Percentiles rank a stretch among this genome's conserved stretches.
Conservation (phyloP, 2,888 invertebrate species). For the Sicus ferrugineus region DNA sequence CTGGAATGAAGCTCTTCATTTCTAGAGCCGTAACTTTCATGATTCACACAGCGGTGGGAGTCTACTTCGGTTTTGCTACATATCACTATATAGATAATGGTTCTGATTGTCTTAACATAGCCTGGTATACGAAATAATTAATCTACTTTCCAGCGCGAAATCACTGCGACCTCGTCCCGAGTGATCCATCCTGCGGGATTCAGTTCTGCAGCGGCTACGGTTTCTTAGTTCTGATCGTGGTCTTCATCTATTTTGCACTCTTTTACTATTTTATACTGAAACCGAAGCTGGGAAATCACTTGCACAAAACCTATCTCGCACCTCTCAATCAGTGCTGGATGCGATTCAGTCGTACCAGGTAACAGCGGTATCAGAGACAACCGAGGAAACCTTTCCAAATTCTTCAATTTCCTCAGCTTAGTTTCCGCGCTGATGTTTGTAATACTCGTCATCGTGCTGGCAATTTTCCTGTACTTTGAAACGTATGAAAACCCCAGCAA, state of each 20-base stretch:
- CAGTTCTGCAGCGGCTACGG: slow-evolving; percentile 75
- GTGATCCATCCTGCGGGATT: slow-evolving; percentile 50
- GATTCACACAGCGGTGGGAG: slow-evolving; percentile 51
- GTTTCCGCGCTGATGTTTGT: slow-evolving; percentile 65
- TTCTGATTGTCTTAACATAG: slow-evolving; percentile 36
- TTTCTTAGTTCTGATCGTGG: slow-evolving; percentile 72
- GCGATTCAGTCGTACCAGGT: slow-evolving; percentile 54
- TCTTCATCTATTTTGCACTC: slow-evolving; percentile 70
- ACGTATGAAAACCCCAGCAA: slow-evolving; percentile 69
- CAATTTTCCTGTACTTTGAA: slow-evolving; percentile 72
- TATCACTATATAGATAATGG: slow-evolving; percentile 54
- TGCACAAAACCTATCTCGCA: slow-evolving; percentile 46
- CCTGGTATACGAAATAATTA: neutral
- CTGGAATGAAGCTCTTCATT: slow-evolving; percentile 36
- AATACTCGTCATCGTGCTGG: slow-evolving; percentile 66
- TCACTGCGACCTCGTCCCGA: neutral
- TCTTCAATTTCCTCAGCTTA: slow-evolving; percentile 64
- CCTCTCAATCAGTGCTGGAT: slow-evolving; percentile 52
- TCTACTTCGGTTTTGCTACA: slow-evolving; percentile 60
- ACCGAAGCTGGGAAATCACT: slow-evolving; percentile 61
- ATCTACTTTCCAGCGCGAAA: neutral
- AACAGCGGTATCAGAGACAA: neutral
- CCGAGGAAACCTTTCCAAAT: no score
- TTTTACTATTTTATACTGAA: slow-evolving; percentile 73
- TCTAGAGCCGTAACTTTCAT: slow-evolving; percentile 40